Evolutionary conservation across 2,113 vertebrate genomes (phyloP).

Genomic region (Prionailurus viverrinus): DNA sequence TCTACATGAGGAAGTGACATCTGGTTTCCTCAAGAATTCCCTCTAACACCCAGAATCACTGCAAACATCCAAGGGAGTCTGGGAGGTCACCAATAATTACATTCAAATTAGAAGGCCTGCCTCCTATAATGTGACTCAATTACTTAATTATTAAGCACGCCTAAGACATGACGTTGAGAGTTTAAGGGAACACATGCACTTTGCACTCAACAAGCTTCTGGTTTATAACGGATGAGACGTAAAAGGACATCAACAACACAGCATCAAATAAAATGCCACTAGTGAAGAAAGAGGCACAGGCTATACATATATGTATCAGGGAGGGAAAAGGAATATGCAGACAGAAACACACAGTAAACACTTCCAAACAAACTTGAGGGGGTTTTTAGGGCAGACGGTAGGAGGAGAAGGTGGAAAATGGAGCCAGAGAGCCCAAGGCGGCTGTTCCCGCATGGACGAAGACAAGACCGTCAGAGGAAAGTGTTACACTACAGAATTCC

Average conservation of each 20-base stretch:
- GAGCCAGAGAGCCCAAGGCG: neutral
- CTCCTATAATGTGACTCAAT: conserved; percentile 4
- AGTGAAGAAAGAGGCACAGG: neutral
- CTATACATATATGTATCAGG: neutral
- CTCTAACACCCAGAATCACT: neutral
- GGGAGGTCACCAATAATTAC: neutral
- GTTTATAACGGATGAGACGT: neutral
- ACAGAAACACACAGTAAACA: neutral
- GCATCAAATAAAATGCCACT: neutral
- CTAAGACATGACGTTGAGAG: neutral
- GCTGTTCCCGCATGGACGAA: neutral
- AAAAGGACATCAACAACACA: neutral
- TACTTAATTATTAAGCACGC: neutral
- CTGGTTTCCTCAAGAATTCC: conserved; percentile 19
- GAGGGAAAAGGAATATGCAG: neutral
- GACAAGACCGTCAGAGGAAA: neutral
- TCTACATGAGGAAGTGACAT: neutral
- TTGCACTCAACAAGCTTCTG: neutral
- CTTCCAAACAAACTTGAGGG: neutral
- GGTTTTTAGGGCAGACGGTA: neutral
- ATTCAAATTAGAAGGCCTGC: neutral
- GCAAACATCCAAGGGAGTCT: neutral
- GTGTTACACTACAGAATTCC: neutral
- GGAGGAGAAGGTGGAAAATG: neutral
- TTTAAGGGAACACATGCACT: neutral